Evolutionary conservation across 2,888 invertebrate genomes (phyloP).

Genomic region (Caenorhabditis zanzibari): DNA sequence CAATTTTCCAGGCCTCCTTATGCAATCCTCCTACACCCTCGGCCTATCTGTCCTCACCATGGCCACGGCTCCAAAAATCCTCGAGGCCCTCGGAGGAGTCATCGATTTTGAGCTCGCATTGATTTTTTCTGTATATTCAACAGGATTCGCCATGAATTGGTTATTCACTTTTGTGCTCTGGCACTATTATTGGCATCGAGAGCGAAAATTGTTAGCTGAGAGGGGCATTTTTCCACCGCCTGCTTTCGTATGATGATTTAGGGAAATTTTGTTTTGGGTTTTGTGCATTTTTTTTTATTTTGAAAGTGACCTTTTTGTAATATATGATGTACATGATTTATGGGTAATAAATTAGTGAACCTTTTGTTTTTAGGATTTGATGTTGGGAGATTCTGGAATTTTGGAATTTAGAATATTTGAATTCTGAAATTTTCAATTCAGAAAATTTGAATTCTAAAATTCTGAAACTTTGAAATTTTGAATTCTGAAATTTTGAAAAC

Average conservation of each 20-base stretch:
- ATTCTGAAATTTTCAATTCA: too few relatives aligned
- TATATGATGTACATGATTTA: too few relatives aligned
- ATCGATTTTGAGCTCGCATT: constrained; percentile 68
- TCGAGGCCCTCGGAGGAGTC: constrained; percentile 74
- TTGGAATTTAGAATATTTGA: too few relatives aligned
- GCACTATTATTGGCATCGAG: constrained; percentile 79
- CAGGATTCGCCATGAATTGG: constrained; percentile 72
- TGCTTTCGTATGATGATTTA: constrained; percentile 43
- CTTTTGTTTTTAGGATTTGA: too few relatives aligned
- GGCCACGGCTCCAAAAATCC: constrained; percentile 83
- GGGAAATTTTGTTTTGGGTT: neutral
- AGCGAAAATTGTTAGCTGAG: constrained; percentile 62
- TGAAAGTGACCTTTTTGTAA: neutral
- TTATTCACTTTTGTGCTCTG: constrained; percentile 78
- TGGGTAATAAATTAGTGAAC: too few relatives aligned
- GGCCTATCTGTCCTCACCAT: constrained; percentile 83
- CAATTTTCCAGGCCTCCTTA: constrained; percentile 74
- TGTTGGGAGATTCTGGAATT: too few relatives aligned
- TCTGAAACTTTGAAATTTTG: too few relatives aligned
- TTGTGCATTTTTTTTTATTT: neutral
- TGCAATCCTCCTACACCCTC: constrained; percentile 83
- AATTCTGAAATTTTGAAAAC: too few relatives aligned
- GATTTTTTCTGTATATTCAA: constrained; percentile 64
- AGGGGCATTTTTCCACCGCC: constrained; percentile 63
- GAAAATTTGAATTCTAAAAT: too few relatives aligned